Conservation (phyloP, 2,888 invertebrate genomes). For the Lacanobia oleracea region DNA sequence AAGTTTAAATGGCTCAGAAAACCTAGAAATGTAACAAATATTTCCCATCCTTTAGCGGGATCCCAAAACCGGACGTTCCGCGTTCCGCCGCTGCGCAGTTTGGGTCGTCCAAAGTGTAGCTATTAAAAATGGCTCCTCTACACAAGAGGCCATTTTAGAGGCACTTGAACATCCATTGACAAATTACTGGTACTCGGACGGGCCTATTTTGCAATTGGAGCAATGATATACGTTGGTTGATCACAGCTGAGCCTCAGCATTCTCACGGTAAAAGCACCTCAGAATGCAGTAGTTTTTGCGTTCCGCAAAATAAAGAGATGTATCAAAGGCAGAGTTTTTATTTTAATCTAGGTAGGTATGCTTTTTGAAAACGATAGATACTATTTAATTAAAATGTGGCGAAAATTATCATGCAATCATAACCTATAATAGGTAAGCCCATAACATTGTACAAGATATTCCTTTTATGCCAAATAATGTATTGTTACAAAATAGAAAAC, state of each 20-base stretch:
- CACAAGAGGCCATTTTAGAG: conserved; percentile 50
- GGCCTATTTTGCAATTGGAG: conserved; percentile 22
- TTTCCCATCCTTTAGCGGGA: conserved; percentile 37
- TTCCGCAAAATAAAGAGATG: neutral
- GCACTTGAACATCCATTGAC: conserved; percentile 51
- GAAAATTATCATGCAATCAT: no score
- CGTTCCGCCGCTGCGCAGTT: conserved; percentile 45
- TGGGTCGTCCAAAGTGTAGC: conserved; percentile 46
- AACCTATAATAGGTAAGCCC: neutral
- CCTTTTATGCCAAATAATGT: neutral
- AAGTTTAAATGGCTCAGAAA: conserved; percentile 24
- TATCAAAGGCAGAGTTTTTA: neutral
- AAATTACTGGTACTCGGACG: conserved; percentile 39
- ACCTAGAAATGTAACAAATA: conserved; percentile 42
- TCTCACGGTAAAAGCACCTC: neutral
- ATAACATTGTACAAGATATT: neutral
- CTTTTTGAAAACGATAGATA: neutral
- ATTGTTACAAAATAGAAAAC: neutral
- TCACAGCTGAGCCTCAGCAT: neutral
- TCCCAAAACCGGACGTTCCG: conserved; percentile 40
- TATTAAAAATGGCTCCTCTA: conserved; percentile 55
- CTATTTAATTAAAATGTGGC: no score
- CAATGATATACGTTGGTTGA: neutral
- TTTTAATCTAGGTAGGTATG: neutral
- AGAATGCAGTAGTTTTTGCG: neutral